Conservation (phyloP, 2,888 invertebrate genomes). For the Eugnorisma glareosa region DNA sequence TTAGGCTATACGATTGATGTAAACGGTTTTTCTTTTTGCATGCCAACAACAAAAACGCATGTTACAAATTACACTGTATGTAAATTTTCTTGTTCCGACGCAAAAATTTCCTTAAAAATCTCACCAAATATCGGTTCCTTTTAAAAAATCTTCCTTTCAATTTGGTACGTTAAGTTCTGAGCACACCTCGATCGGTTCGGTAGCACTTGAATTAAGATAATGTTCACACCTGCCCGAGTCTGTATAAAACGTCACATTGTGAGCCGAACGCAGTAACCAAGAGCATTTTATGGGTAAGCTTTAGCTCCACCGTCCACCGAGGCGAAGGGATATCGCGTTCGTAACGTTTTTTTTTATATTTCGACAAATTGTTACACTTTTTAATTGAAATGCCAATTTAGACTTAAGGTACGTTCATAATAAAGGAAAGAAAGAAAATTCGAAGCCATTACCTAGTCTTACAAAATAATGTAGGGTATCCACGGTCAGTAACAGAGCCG, state of each 20-base stretch:
- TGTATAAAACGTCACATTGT: conserved; percentile 86
- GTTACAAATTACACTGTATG: conserved; percentile 40
- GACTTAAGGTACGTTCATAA: conserved; percentile 32
- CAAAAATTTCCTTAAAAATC: conserved; percentile 41
- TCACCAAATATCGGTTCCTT: conserved; percentile 52
- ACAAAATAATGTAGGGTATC: conserved; percentile 47
- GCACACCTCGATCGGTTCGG: conserved; percentile 82
- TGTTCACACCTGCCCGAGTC: conserved; percentile 88
- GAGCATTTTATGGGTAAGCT: conserved; percentile 82
- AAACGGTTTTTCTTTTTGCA: conserved; percentile 11
- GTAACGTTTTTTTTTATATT: conserved; percentile 64
- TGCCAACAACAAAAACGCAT: conserved; percentile 14
- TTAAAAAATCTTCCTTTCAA: conserved; percentile 69
- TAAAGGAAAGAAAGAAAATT: conserved; percentile 11
- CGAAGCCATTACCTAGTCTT: conserved; percentile 1
- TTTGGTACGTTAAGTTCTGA: conserved; percentile 77
- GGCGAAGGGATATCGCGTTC: conserved; percentile 61
- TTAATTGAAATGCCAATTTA: conserved; percentile 62
- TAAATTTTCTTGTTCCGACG: conserved; percentile 37
- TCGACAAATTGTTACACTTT: conserved; percentile 70
- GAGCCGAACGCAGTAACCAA: conserved; percentile 81
- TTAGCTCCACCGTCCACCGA: conserved; percentile 68
- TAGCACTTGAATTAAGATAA: conserved; percentile 89
- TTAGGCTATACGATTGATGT: background rate
- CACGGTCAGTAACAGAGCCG: conserved; percentile 44